Evolutionary conservation across 2,888 invertebrate genomes (phyloP), one percentile per base, ranked within the genome.

Genomic region (Spodoptera littoralis): DNA sequence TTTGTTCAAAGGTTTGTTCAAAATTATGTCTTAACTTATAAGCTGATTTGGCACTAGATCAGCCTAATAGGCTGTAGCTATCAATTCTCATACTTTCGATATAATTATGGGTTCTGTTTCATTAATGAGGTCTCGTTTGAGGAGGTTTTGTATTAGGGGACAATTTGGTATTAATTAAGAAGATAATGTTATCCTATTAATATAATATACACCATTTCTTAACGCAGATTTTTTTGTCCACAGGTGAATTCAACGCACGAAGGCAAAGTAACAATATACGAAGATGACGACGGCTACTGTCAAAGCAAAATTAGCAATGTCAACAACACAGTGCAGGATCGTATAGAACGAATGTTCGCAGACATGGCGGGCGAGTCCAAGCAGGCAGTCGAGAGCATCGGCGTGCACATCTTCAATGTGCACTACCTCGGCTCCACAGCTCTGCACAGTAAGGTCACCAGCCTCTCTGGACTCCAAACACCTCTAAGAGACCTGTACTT

Each of bases 341-440:
- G 97, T 81, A 98, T 98, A 89, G 98, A 98, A 87, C 96, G 97
- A 80, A 97, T 98, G 96, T 98, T 98, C 85, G 96, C 96, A 27
- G 97, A 97, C 67, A 96, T 97, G 82, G 96, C 97, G 3, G 95
- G 95, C 60, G 95, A 95, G 72, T 90, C 95, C 51, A 87, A 89
- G 67, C 88, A 85, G 46, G 95, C 96, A 67, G 86, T 90, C 41
- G 95, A 95, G 41, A 92, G 88, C 56, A 95, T 96, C 1, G 95
- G 96, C 9, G 92, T 95, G 45, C 96, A 96, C 77, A 90, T 95
- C 50, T 97, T 97, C 80, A 95, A 96, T 74, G 98, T 98, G 1
- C 97, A 97, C 81, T 98, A 98, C 83, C 93, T 98, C 70, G 98
- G 98, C 11, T 97, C 97, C 1, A 96, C 98, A 18, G 96, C 97